Evolutionary conservation across 2,113 vertebrate genomes (phyloP).

Genomic region (Caretta caretta): DNA sequence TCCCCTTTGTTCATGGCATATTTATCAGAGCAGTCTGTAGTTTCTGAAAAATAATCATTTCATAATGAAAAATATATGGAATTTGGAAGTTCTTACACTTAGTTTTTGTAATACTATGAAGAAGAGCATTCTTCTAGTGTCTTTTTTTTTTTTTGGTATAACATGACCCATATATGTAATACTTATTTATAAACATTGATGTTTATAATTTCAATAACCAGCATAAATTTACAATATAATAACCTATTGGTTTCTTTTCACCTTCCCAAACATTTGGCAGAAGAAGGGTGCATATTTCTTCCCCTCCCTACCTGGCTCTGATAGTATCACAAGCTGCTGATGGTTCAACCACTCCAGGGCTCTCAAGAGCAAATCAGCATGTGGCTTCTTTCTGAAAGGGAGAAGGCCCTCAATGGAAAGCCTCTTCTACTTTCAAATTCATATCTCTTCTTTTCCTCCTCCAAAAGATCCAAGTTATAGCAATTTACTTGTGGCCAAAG

Average conservation of each 20-base stretch:
- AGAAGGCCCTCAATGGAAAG: neutral
- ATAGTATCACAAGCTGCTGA: neutral
- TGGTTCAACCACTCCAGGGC: neutral
- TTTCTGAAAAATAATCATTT: neutral
- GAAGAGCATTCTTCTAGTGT: neutral
- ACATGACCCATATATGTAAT: neutral
- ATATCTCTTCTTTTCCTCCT: neutral
- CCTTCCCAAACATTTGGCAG: neutral
- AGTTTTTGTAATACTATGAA: neutral
- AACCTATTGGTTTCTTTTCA: neutral
- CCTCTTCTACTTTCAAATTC: neutral
- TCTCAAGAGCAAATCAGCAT: neutral
- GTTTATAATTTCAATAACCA: neutral
- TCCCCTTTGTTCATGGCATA: neutral
- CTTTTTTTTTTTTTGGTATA: neutral
- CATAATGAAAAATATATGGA: neutral
- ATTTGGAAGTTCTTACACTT: neutral
- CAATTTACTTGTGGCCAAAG: neutral
- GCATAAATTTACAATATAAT: neutral
- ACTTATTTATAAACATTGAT: neutral
- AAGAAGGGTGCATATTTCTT: neutral
- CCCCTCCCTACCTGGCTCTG: neutral
- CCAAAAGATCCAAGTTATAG: neutral
- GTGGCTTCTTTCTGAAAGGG: neutral
- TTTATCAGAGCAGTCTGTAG: neutral